These are phyloP conservation scores for Lepidochitona cinerea DNA, from an alignment of 2,888 invertebrate species.

Conservation along the genomic window DNA sequence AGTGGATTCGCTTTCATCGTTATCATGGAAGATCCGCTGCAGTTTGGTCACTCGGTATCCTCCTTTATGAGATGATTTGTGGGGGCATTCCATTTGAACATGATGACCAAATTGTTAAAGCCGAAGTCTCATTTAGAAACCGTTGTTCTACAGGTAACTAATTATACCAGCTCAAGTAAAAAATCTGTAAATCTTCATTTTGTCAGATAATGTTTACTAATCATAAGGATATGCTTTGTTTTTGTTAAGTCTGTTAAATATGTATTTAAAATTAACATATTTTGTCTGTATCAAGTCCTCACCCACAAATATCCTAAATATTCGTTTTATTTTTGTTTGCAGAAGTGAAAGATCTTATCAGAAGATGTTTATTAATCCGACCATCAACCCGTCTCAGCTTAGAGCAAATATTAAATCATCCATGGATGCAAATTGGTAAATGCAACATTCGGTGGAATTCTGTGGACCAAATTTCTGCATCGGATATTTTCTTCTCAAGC, in stretches of 20 bases:
- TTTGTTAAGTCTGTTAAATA: too few species aligned
- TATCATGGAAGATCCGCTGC: slow-evolving; percentile 76
- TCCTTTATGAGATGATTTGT: slow-evolving; percentile 77
- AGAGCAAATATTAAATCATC: slow-evolving; percentile 74
- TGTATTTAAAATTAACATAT: too few species aligned
- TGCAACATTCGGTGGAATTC: not conserved
- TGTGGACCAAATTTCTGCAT: too few species aligned
- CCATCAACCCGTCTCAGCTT: slow-evolving; percentile 73
- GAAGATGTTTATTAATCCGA: slow-evolving; percentile 73
- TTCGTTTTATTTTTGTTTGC: slow-evolving; percentile 39
- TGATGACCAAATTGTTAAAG: slow-evolving; percentile 74
- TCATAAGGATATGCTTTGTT: too few species aligned
- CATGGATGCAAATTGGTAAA: slow-evolving; percentile 71
- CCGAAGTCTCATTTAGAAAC: slow-evolving; percentile 63
- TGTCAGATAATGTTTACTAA: too few species aligned
- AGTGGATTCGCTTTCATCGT: slow-evolving; percentile 75
- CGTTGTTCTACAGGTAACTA: slow-evolving; percentile 61
- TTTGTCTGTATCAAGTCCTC: too few species aligned
- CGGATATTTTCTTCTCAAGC: too few species aligned
- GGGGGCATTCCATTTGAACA: slow-evolving; percentile 78
- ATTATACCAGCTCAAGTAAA: too few species aligned
- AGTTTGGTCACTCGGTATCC: slow-evolving; percentile 77
- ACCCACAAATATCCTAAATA: not conserved
- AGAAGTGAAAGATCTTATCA: slow-evolving; percentile 75
- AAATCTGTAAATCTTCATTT: too few species aligned